These are phyloP conservation scores for Tautogolabrus adspersus DNA, from an alignment of 2,113 vertebrate species.

Conservation along the genomic window DNA sequence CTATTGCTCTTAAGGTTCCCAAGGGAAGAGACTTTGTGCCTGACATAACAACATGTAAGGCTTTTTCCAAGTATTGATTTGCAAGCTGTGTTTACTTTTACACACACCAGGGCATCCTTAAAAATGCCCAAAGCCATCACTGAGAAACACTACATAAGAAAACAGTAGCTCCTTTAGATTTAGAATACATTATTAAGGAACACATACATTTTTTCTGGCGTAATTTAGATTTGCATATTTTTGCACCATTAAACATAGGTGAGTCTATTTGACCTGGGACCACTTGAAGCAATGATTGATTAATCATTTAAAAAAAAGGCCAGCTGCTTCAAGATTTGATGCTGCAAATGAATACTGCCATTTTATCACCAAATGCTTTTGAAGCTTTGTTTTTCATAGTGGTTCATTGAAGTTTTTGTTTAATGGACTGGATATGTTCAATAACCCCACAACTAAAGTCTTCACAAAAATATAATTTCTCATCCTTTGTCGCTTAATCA, in stretches of 20 bases:
- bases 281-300: neutral
- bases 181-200: neutral
- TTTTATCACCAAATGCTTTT: neutral
- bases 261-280: neutral
- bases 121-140: neutral
- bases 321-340: neutral
- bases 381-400: too few species aligned
- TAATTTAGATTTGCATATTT: neutral
- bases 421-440: neutral
- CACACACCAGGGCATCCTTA: neutral
- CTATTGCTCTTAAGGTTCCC: constrained; percentile 54
- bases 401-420: too few species aligned
- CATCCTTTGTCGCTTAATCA: neutral
- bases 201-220: neutral
- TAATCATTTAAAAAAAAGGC: neutral
- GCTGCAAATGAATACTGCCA: too few species aligned
- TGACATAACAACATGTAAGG: constrained; percentile 64
- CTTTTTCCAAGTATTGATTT: constrained; percentile 66
- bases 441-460: neutral
- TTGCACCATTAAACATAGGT: neutral
- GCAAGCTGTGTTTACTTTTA: constrained; percentile 39
- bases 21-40: constrained; percentile 46
- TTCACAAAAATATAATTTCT: neutral
- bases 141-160: neutral
- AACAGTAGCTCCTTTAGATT: neutral